Evolutionary conservation across 2,797 vertebrate species (phyloP), one percentile per base, ranked within the genome.

Genomic region (Aselliscus stoliczkanus): DNA sequence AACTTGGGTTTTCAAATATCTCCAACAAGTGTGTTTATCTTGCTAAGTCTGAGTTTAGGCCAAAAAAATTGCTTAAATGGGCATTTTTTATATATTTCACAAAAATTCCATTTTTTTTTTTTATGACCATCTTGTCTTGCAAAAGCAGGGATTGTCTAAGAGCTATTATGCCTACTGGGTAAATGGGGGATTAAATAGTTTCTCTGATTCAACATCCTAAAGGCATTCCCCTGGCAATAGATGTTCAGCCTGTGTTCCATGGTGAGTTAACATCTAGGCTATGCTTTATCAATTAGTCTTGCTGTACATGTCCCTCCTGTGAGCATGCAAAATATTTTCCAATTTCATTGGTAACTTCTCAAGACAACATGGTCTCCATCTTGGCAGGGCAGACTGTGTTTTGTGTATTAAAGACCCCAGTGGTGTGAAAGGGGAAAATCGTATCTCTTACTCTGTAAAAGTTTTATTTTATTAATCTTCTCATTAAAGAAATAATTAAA

Each of bases 171-270:
- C 73, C 47, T 37, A 76, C 86, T 95, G 77, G 70, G 87, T 96
- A 92, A 79, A 90, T 81, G 82, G 65, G 50, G 27, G 96, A 89
- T 96, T 95, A 90, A 95, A 73, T 80, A 50, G 47, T 82, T 97
- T 95, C 39, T 90, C 83, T 92, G 79, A 83, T 85, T 39, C 86
- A 83, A 70, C 23, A 64, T 67, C 50, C 56, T 83, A 67, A 92
- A 83, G 83, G 76, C 62, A 85, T 90, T 89, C 42, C 82, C 90
- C 95, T 87, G 58, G 79, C 89, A 77, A 56, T 47, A 87, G 85
- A 96, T 72, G 27, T 64, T 90, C 89, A 93, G 76, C 37, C 88
- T 85, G 93, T 94, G 75, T 94, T 97, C 64, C 96, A 64, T 42
- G 64, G 37, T 65, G 77, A 92, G 39, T 83, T 94, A 50, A 90